These are phyloP conservation scores for Furcifer pardalis DNA, from an alignment of 2,797 vertebrate species.

Conservation along the genomic window DNA sequence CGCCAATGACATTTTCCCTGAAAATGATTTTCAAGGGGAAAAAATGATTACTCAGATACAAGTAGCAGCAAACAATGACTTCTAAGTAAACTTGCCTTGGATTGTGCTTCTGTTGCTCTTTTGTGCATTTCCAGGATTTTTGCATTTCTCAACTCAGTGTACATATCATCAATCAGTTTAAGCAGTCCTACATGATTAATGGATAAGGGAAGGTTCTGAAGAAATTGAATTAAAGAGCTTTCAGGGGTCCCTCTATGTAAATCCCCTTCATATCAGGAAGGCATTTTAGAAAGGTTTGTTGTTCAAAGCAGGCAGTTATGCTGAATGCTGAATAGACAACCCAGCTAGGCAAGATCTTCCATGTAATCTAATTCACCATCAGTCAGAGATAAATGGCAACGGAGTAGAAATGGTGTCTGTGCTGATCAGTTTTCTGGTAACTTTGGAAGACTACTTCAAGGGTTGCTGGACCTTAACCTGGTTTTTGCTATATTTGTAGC, in stretches of 20 bases:
- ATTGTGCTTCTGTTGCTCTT: not conserved
- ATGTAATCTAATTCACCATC: conserved; percentile 49
- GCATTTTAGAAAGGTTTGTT: not conserved
- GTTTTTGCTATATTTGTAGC: conserved; percentile 46
- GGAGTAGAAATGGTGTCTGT: conserved; percentile 50
- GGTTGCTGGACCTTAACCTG: not conserved
- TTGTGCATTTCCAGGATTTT: not conserved
- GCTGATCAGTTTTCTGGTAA: conserved; percentile 48
- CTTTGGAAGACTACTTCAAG: conserved; percentile 48
- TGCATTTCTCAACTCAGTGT: not conserved
- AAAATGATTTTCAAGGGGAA: too few species aligned
- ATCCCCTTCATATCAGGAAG: conserved; percentile 32
- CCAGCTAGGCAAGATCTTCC: conserved; percentile 50
- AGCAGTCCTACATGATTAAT: not conserved
- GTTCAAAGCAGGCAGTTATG: conserved; percentile 35
- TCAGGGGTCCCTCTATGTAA: not conserved
- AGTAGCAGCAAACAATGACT: too few species aligned
- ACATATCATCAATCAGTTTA: not conserved
- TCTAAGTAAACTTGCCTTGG: not conserved
- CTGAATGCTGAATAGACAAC: conserved; percentile 41
- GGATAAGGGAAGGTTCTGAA: not conserved
- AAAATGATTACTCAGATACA: too few species aligned
- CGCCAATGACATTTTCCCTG: too few species aligned
- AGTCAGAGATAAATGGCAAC: conserved; percentile 39
- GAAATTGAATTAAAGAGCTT: not conserved